Percentiles rank a stretch among this genome's conserved stretches.
These are phyloP conservation scores for Teleiodes luculella DNA, from an alignment of 2,888 invertebrate genomes.

Conservation along the genomic window DNA sequence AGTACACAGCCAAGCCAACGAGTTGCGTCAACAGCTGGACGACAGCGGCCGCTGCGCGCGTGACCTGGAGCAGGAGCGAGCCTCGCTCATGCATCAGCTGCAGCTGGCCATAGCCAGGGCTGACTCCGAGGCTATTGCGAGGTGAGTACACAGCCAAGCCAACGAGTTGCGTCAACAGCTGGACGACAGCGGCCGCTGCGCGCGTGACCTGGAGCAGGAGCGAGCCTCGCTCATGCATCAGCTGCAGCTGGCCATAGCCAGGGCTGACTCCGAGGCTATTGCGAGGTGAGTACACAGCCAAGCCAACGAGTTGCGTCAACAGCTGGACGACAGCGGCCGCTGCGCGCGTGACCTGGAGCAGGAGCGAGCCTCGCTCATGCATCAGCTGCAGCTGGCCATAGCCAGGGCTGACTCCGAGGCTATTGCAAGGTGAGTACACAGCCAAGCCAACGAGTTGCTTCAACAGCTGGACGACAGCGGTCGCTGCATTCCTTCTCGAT, in stretches of 20 bases:
- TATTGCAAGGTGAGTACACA: slow-evolving; percentile 85
- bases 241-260: slow-evolving; percentile 91
- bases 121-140: slow-evolving; percentile 95
- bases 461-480: slow-evolving; percentile 94
- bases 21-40: slow-evolving; percentile 77
- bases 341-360: slow-evolving; percentile 95
- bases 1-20: slow-evolving; percentile 8
- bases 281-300: slow-evolving; percentile 84
- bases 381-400: slow-evolving; percentile 93
- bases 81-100: slow-evolving; percentile 90
- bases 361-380: slow-evolving; percentile 90
- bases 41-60: too few species aligned
- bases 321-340: too few species aligned
- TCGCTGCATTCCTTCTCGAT: too few species aligned
- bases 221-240: slow-evolving; percentile 92
- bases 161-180: too few species aligned
- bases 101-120: slow-evolving; percentile 93
- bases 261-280: slow-evolving; percentile 96
- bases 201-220: slow-evolving; percentile 94
- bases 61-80: slow-evolving; percentile 93
- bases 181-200: too few species aligned
- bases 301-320: too few species aligned
- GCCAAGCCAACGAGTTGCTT: too few species aligned
- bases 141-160: slow-evolving; percentile 81
- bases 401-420: slow-evolving; percentile 96